Base-by-base conservation (phyloP, 2,888 invertebrate species). In the Trichogramma evanescens region DNA sequence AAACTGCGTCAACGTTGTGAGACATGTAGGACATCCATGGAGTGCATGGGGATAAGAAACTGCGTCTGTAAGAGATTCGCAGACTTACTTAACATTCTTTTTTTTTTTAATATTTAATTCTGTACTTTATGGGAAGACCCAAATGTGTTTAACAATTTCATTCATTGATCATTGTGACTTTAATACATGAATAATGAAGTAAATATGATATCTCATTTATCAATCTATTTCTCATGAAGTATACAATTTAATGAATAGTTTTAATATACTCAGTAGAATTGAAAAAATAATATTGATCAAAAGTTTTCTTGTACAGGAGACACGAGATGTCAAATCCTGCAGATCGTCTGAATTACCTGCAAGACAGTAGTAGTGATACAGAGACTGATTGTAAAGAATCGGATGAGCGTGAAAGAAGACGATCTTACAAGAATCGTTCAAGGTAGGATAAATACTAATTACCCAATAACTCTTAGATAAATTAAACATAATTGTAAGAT, bases 361-460 rank as follows among this genome's bases (percentile, higher is more conserved):
- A 80, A 71, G 88, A 89, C 71, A 90, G 89, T 73, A 92, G 91
- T 75, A 92, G 91, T 72, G 92, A 91, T 75, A 91, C 90, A 38
- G 92, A 91, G 78, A 78, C 77, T 43, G 92, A 92, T 74, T 90
- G 89, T 71, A 83, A 85, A 70, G 85, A 87, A 71, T 85, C 86
- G 62, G 91, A 91, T 74, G 87, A 86, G 70, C 80, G 85, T 66
- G 74, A 70, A 65, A 80, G 87, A 65, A 79, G 86, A 66, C 80
- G 86, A 68, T 83, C 87, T 64, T 85, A 84, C 69, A 88, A 88
- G 74, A 87, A 89, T 73, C 84, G 91, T 72, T 79, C 84, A 74
- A 85, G 86, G 87, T 87, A 79, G 73, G 69, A 46, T 56, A 50
- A 60, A 54, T 59, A 44, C 49, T 48, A 5, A 54, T 42, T 26